Conservation (phyloP, 2,888 invertebrate genomes). For the Lycocerus yunnanus region DNA sequence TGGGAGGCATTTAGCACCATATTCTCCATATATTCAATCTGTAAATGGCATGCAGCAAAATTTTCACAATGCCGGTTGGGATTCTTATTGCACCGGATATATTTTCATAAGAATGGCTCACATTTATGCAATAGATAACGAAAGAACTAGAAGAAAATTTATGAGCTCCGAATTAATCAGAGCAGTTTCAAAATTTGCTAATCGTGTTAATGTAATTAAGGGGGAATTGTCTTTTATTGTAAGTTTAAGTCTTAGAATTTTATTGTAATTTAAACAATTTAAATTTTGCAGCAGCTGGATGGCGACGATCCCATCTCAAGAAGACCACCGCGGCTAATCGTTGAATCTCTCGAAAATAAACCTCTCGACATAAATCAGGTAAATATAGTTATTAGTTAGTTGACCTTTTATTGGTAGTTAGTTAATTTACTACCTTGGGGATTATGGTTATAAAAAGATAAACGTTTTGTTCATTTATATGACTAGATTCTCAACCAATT, state of each 20-base stretch:
- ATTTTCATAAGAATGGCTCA: conserved; percentile 71
- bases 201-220: conserved; percentile 66
- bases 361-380: conserved; percentile 47
- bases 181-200: conserved; percentile 57
- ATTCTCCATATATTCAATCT: conserved; percentile 52
- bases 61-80: conserved; percentile 83
- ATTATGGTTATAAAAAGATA: no score
- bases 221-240: conserved; percentile 64
- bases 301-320: conserved; percentile 58
- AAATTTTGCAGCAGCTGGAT: conserved; percentile 56
- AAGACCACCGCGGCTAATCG: conserved; percentile 60
- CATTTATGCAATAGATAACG: conserved; percentile 60
- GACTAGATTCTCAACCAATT: no score
- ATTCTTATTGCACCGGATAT: conserved; percentile 77
- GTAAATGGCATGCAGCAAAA: conserved; percentile 37
- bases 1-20: conserved; percentile 48
- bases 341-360: conserved; percentile 47
- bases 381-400: neutral
- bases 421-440: no score
- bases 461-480: no score
- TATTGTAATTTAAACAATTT: conserved; percentile 15
- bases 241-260: conserved; percentile 43
- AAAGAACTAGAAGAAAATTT: conserved; percentile 56
- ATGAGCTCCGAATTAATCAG: conserved; percentile 61
- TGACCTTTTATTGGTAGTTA: neutral